A percentile compares a stretch with the other conserved stretches of the same genome.
Evolutionary conservation across 1,140 invertebrate species (phyloP).

Genomic region (Bombus picipes): DNA sequence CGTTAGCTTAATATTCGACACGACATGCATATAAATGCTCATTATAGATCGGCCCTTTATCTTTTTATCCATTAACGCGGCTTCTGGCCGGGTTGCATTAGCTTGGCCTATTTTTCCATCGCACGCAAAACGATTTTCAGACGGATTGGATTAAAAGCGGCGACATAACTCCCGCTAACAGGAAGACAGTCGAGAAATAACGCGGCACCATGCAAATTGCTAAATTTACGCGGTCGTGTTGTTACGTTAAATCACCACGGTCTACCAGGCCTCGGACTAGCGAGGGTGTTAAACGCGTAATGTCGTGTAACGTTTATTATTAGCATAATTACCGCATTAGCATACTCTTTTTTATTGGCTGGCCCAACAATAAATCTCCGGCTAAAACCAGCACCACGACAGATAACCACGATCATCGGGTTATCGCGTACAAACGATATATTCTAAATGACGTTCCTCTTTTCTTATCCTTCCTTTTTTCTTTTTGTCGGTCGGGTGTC

Average conservation of each 20-base stretch:
- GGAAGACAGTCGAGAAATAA: conserved; percentile 38
- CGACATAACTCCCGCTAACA: conserved; percentile 13
- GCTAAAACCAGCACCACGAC: neutral
- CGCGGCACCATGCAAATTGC: conserved; percentile 47
- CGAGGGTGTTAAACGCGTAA: conserved; percentile 23
- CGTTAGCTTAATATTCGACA: conserved; percentile 17
- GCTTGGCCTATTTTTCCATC: conserved; percentile 10
- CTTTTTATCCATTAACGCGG: conserved; percentile 33
- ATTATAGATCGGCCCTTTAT: conserved; percentile 20
- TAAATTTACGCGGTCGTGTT: conserved; percentile 45
- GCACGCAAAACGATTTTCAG: conserved; percentile 12
- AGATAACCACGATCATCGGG: conserved; percentile 11
- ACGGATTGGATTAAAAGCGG: conserved; percentile 37
- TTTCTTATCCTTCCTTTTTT: neutral
- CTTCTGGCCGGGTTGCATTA: neutral
- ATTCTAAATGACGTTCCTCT: neutral
- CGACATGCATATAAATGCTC: conserved; percentile 18
- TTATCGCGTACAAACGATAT: neutral
- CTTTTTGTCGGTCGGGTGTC: neutral
- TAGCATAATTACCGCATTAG: conserved; percentile 46
- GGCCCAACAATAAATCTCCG: conserved; percentile 1
- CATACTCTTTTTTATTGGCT: conserved; percentile 22
- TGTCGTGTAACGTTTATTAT: conserved; percentile 46
- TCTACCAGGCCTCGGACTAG: neutral
- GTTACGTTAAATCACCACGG: conserved; percentile 40